Base-by-base conservation (phyloP, 2,888 invertebrate species). In the Sesia bembeciformis region DNA sequence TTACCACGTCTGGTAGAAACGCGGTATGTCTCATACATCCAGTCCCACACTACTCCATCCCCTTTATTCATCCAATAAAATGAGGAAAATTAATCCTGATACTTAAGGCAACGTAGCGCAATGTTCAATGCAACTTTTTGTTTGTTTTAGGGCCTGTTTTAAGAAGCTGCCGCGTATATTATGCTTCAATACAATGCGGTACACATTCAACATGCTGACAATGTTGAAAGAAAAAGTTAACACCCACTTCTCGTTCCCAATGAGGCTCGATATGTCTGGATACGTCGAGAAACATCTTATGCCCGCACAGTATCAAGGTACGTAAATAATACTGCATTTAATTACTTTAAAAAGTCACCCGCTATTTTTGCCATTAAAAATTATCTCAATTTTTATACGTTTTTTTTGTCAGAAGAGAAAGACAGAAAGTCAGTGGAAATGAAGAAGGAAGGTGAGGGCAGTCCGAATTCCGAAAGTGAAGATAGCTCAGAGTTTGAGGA, bases 181-280 rank as follows among this genome's bases (percentile, higher is more conserved):
- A 39, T 98, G 98, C 76, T 98, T 98, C 81, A 98, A 98, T 81
- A 98, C 98, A 0, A 97, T 98, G 98, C 92, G 98, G 40, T 98
- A 98, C 72, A 97, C 97, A 0, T 98, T 98, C 85, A 98, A 98
- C 81, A 98, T 98, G 97, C 92, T 97, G 41, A 98, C 98, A 0
- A 98, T 98, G 98, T 91, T 97, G 58, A 98, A 98, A 73, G 98
- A 98, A 78, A 98, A 98, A 77, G 98, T 98, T 1, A 98, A 98
- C 84, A 98, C 98, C 0, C 97, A 98, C 74, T 98, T 98, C 79
- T 98, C 97, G 7, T 98, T 98, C 81, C 98, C 98, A 0, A 92
- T 98, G 86, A 90, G 95, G 52, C 90, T 98, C 6, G 97, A 97
- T 77, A 98, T 98, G 98, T 95, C 96, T 0, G 96, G 96, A 49